phyloP scores from a whole-genome alignment of 1,140 invertebrate genomes.

The Arctopsyche grandis region DNA sequence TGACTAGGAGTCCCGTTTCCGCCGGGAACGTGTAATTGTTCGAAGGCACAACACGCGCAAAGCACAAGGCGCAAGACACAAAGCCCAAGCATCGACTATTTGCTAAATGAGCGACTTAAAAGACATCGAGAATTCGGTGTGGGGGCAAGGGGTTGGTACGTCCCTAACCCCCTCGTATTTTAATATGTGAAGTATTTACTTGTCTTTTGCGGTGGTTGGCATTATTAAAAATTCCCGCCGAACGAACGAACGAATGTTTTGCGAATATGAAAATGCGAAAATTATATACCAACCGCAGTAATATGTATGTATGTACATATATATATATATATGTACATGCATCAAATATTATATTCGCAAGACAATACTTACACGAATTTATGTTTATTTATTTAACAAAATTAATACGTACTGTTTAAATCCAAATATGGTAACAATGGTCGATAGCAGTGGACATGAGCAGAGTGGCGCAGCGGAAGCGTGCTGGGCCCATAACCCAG shows the following conservation, averaged over 20 bases:
- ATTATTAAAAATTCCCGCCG: constrained; percentile 26
- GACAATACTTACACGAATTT: no score
- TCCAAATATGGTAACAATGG: not conserved
- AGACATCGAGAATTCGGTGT: not conserved
- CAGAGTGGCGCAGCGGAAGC: constrained; percentile 98
- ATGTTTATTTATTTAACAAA: no score
- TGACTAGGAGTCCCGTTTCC: no score
- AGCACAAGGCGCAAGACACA: not conserved
- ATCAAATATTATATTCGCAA: no score
- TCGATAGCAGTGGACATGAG: constrained; percentile 57
- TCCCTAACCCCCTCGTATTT: not conserved
- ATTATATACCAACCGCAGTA: no score
- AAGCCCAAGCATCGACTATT: not conserved
- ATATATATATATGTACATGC: no score
- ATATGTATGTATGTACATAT: no score
- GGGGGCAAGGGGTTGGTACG: not conserved
- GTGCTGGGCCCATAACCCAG: constrained; percentile 98
- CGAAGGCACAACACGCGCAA: not conserved
- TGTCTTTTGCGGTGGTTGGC: constrained; percentile 12
- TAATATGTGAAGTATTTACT: constrained; percentile 27
- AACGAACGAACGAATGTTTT: not conserved
- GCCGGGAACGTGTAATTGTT: no score
- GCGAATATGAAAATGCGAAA: not conserved
- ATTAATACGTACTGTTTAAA: not conserved
- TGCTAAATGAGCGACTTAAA: constrained; percentile 19